Evolutionary conservation across 1,140 invertebrate species (phyloP).

Genomic region (Bombus consobrinus): DNA sequence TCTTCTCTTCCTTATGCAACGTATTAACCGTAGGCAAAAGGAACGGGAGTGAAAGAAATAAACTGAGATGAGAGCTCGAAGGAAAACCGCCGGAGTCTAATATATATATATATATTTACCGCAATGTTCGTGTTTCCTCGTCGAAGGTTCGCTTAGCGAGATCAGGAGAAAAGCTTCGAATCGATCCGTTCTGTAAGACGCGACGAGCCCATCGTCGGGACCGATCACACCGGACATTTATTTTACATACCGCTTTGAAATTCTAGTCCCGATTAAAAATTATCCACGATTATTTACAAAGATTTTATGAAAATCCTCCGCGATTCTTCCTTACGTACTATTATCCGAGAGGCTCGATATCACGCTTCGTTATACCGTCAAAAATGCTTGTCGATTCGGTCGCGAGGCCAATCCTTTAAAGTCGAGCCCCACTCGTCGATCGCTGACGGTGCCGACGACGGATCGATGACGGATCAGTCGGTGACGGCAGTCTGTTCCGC

Average conservation of each 20-base stretch:
- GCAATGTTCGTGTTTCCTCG: not conserved
- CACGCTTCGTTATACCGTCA: slow-evolving; percentile 6
- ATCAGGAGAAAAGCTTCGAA: not conserved
- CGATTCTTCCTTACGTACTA: slow-evolving; percentile 30
- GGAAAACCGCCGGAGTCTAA: not conserved
- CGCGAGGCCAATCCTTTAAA: not conserved
- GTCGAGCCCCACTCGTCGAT: not conserved
- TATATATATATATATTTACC: not conserved
- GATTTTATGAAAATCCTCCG: not conserved
- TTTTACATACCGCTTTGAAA: not conserved
- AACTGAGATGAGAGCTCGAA: not conserved
- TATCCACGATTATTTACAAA: slow-evolving; percentile 28
- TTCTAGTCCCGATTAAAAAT: slow-evolving; percentile 8
- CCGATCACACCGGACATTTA: not conserved
- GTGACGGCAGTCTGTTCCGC: slow-evolving; percentile 69
- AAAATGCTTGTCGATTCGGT: slow-evolving; percentile 7
- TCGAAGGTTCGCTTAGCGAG: not conserved
- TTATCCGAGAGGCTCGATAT: slow-evolving; percentile 24
- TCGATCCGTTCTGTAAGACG: not conserved
- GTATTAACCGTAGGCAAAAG: not conserved
- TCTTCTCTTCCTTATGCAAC: not conserved
- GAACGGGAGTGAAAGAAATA: not conserved
- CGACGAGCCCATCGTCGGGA: not conserved
- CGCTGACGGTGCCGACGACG: slow-evolving; percentile 46
- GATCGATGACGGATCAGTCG: slow-evolving; percentile 76